Conservation (phyloP, 2,797 vertebrate genomes). For the Chelon auratus region DNA sequence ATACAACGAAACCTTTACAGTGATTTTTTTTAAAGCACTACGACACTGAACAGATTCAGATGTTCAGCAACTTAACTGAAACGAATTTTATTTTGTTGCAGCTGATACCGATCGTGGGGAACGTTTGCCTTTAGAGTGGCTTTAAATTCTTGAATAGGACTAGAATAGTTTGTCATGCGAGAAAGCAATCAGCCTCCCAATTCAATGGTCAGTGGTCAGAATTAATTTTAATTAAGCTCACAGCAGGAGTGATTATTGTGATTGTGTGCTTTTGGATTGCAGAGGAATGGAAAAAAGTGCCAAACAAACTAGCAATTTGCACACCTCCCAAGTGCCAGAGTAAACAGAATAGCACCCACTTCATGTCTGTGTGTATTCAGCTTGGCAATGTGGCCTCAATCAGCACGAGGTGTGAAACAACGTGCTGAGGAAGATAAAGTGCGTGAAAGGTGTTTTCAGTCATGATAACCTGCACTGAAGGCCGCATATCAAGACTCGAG, state of each 20-base stretch:
- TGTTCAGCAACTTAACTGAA: not conserved
- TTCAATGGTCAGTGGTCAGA: slow-evolving; percentile 50
- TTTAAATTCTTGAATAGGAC: slow-evolving; percentile 10
- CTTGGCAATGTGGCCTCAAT: slow-evolving; percentile 72
- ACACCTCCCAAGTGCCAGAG: slow-evolving; percentile 76
- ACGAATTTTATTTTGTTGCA: not conserved
- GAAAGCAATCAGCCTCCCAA: slow-evolving; percentile 31
- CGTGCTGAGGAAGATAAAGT: slow-evolving; percentile 65
- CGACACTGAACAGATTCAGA: not conserved
- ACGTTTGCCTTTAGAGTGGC: not conserved
- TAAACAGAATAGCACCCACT: slow-evolving; percentile 74
- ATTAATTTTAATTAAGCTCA: slow-evolving; percentile 70
- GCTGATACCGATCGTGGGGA: not conserved
- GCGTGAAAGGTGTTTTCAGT: slow-evolving; percentile 50
- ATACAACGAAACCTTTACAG: not conserved
- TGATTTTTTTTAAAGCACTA: not conserved
- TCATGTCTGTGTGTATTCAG: slow-evolving; percentile 76
- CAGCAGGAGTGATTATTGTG: slow-evolving; percentile 69
- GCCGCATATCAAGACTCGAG: not conserved
- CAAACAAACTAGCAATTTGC: slow-evolving; percentile 81
- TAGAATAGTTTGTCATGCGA: slow-evolving; percentile 16
- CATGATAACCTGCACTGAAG: not conserved
- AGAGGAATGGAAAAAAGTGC: slow-evolving; percentile 67
- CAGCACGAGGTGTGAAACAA: slow-evolving; percentile 75
- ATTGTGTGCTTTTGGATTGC: slow-evolving; percentile 68